Evolutionary conservation across 2,113 vertebrate species (phyloP).

Genomic region (Monarcha castaneiventris): DNA sequence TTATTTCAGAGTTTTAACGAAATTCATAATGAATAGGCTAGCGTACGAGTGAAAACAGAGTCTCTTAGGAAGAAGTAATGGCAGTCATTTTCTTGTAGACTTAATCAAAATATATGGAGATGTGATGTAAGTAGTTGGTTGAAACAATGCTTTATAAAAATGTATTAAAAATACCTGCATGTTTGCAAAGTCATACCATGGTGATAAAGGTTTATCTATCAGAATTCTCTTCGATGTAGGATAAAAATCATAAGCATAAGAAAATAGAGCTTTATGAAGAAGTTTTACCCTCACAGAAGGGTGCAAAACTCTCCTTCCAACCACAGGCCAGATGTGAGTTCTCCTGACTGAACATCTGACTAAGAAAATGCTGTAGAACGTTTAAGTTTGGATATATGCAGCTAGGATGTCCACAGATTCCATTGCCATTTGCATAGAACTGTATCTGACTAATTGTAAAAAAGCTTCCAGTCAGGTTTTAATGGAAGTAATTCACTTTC

Average conservation of each 20-base stretch:
- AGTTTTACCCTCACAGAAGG: not conserved
- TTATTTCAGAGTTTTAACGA: not conserved
- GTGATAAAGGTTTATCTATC: not conserved
- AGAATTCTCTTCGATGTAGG: not conserved
- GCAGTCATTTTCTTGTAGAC: not conserved
- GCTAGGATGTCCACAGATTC: not conserved
- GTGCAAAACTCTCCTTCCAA: not conserved
- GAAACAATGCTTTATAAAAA: not conserved
- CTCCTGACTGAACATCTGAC: not conserved
- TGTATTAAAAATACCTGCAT: not conserved
- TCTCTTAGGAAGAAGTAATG: not conserved
- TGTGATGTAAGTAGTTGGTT: not conserved
- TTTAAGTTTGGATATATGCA: not conserved
- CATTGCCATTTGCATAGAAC: not conserved
- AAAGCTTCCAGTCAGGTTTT: not conserved
- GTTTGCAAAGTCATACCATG: not conserved
- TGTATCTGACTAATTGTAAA: not conserved
- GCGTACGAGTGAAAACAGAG: not conserved
- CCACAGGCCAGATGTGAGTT: not conserved
- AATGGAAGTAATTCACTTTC: not conserved
- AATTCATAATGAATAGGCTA: not conserved
- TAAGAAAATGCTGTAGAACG: not conserved
- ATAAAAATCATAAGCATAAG: not conserved
- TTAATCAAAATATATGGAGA: not conserved
- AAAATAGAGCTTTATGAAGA: not conserved